Evolutionary conservation across 1,140 invertebrate species (phyloP).

Genomic region (Sitodiplosis mosellana): DNA sequence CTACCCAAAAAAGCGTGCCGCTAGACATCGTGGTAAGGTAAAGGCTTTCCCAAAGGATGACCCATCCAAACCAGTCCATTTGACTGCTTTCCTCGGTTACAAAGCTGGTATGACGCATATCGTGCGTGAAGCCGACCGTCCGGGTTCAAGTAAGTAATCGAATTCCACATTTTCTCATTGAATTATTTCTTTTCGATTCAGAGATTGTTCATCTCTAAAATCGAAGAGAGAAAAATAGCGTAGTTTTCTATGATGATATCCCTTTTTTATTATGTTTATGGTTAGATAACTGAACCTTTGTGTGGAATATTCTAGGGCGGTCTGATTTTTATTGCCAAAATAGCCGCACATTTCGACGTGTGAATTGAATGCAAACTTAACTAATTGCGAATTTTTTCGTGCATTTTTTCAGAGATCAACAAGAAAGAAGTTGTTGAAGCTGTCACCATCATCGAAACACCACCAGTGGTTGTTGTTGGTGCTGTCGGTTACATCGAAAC

Average conservation of each 20-base stretch:
- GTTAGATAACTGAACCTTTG: conserved; percentile 11
- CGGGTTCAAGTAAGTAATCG: conserved; percentile 83
- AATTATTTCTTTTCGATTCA: background rate
- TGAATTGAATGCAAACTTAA: conserved; percentile 3
- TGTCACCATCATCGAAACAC: conserved; percentile 95
- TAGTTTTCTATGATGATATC: conserved; percentile 1
- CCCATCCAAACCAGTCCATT: conserved; percentile 84
- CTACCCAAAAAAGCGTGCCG: conserved; percentile 93
- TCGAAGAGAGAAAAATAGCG: no score
- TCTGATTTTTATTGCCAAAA: conserved; percentile 13
- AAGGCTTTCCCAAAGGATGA: conserved; percentile 99
- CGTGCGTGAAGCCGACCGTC: conserved; percentile 95
- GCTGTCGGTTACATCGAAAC: conserved; percentile 98
- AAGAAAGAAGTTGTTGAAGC: conserved; percentile 99
- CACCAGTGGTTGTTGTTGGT: conserved; percentile 95
- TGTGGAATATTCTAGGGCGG: conserved; percentile 21
- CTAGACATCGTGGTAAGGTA: conserved; percentile 91
- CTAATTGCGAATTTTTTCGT: conserved; percentile 2
- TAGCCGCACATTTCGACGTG: background rate
- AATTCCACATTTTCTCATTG: background rate
- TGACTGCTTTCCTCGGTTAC: conserved; percentile 95
- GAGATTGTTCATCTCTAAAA: no score
- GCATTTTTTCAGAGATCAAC: conserved; percentile 67
- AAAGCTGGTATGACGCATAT: conserved; percentile 99
- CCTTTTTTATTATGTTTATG: background rate